These are phyloP conservation scores for Archaeoteleia sp. DNA, from an alignment of 2,888 invertebrate species.

Conservation along the genomic window DNA sequence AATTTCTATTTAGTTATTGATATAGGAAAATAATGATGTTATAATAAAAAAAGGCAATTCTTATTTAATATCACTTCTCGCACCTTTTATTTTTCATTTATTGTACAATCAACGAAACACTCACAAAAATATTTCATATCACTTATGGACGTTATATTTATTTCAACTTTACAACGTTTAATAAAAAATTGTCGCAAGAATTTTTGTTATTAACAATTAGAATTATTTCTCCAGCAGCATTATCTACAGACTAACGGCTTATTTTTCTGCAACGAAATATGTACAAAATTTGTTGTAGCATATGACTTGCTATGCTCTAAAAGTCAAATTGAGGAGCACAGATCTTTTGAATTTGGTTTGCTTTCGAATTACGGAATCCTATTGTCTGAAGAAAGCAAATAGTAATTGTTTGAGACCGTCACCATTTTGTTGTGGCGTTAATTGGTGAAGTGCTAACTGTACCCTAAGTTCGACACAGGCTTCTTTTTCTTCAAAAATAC, in stretches of 20 bases:
- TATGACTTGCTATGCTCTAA: slow-evolving; percentile 23
- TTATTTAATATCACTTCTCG: too few relatives aligned
- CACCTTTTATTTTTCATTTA: too few relatives aligned
- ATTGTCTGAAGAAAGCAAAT: slow-evolving; percentile 21
- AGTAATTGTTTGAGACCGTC: slow-evolving; percentile 29
- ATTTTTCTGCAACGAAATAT: slow-evolving; percentile 33
- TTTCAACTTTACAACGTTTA: too few relatives aligned
- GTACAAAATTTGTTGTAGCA: slow-evolving; percentile 29
- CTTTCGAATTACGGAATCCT: slow-evolving; percentile 20
- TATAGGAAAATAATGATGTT: too few relatives aligned
- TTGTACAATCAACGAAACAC: too few relatives aligned
- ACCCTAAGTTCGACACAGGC: slow-evolving; percentile 84
- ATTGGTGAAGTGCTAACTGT: slow-evolving; percentile 79
- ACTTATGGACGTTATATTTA: too few relatives aligned
- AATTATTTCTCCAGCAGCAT: too few relatives aligned
- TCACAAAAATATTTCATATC: too few relatives aligned
- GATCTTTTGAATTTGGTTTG: slow-evolving; percentile 6
- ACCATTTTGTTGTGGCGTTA: slow-evolving; percentile 45
- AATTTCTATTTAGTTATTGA: too few relatives aligned
- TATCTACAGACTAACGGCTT: slow-evolving; percentile 44
- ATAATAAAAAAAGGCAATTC: too few relatives aligned
- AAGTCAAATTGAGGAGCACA: slow-evolving; percentile 13
- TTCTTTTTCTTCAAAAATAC: slow-evolving; percentile 84
- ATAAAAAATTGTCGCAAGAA: too few relatives aligned
- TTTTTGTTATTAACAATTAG: too few relatives aligned